These are phyloP conservation scores for Drosophila ogumai DNA, from an alignment of 1,140 invertebrate species.

Conservation along the genomic window DNA sequence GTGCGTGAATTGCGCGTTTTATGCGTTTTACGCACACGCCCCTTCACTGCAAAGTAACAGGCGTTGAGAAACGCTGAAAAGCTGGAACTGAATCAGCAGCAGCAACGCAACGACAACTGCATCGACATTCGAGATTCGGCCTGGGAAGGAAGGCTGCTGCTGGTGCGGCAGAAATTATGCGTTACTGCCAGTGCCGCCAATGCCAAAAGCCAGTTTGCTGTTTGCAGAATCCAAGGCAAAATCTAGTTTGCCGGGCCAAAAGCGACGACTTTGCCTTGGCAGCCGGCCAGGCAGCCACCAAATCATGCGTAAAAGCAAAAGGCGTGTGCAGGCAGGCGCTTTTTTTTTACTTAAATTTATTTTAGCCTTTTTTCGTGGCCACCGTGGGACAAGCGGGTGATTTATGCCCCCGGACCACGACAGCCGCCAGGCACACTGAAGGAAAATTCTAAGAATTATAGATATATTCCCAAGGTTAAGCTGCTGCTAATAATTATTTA, in stretches of 20 bases:
- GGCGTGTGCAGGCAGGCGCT: slow-evolving; percentile 49
- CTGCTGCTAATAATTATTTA: not conserved
- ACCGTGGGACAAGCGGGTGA: slow-evolving; percentile 60
- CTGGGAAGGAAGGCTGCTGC: slow-evolving; percentile 22
- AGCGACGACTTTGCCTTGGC: slow-evolving; percentile 22
- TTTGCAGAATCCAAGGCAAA: slow-evolving; percentile 76
- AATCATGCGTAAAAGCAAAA: slow-evolving; percentile 79
- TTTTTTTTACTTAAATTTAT: slow-evolving; percentile 15
- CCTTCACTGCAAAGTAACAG: slow-evolving; percentile 84
- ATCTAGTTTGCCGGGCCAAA: slow-evolving; percentile 75
- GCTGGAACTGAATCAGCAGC: slow-evolving; percentile 26
- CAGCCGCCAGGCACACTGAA: slow-evolving; percentile 9
- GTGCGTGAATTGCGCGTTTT: slow-evolving; percentile 52
- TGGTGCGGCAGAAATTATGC: slow-evolving; percentile 70
- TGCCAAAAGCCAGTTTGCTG: slow-evolving; percentile 78
- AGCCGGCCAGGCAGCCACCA: slow-evolving; percentile 38
- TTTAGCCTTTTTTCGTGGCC: slow-evolving; percentile 45
- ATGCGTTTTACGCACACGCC: slow-evolving; percentile 82
- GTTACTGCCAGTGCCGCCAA: slow-evolving; percentile 62
- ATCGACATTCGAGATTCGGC: slow-evolving; percentile 54
- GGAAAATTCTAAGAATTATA: not conserved
- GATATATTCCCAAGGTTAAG: not conserved
- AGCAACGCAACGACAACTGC: slow-evolving; percentile 53
- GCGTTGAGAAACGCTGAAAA: slow-evolving; percentile 74
- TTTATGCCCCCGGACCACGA: slow-evolving; percentile 68